These are phyloP conservation scores for Thyatira batis DNA, from an alignment of 2,888 invertebrate genomes.

Conservation along the genomic window DNA sequence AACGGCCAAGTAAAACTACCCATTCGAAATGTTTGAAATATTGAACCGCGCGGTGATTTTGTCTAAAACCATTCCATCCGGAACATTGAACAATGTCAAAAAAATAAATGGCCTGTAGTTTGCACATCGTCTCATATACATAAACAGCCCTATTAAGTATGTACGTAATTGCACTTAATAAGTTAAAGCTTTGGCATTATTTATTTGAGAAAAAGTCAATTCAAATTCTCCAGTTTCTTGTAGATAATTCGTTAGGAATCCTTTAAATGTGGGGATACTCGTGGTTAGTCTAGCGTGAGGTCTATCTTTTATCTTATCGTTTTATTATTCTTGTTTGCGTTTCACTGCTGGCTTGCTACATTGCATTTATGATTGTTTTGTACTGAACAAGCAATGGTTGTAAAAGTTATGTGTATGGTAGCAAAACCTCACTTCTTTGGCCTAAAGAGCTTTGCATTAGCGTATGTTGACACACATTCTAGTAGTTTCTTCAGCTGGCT, in stretches of 20 bases:
- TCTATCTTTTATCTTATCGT: not conserved
- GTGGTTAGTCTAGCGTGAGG: not conserved
- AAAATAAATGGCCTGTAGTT: not conserved
- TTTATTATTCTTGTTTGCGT: not conserved
- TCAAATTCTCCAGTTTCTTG: not conserved
- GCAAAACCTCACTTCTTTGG: not conserved
- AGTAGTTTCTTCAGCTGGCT: not conserved
- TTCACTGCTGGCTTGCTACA: not conserved
- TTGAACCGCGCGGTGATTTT: not conserved
- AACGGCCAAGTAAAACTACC: not conserved
- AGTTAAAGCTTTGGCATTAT: not conserved
- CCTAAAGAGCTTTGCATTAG: not conserved
- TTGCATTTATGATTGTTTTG: not conserved
- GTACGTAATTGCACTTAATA: not conserved
- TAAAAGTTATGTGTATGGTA: not conserved
- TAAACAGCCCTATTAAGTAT: not conserved
- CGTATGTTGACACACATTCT: not conserved
- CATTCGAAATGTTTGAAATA: not conserved
- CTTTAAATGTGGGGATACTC: not conserved
- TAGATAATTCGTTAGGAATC: not conserved
- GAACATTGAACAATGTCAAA: not conserved
- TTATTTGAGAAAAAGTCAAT: not conserved
- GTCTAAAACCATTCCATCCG: not conserved
- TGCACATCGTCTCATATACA: not conserved
- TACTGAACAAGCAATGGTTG: not conserved